These are phyloP conservation scores for Drosophila nigrodunni DNA, from an alignment of 1,140 invertebrate genomes.

Conservation along the genomic window DNA sequence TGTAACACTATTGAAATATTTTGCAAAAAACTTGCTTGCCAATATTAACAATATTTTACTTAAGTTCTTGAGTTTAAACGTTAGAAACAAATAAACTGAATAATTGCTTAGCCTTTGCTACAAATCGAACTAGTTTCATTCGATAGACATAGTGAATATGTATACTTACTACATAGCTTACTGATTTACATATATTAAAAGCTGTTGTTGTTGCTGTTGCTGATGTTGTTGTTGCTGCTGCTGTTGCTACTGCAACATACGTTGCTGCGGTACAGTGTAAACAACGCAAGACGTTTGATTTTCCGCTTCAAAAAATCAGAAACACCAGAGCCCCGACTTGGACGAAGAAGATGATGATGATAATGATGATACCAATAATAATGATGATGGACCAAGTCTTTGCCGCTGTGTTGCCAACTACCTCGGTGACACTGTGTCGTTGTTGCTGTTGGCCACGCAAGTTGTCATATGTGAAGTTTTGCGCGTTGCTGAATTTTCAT, in stretches of 20 bases:
- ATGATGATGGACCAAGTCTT: slow-evolving; percentile 27
- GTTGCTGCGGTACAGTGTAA: slow-evolving; percentile 37
- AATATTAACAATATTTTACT: no score
- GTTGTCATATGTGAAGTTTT: slow-evolving; percentile 81
- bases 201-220: background rate
- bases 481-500: slow-evolving; percentile 78
- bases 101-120: no score
- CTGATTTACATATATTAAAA: background rate
- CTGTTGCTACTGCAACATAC: slow-evolving; percentile 15
- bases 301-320: slow-evolving; percentile 60
- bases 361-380: slow-evolving; percentile 12
- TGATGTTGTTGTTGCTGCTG: background rate
- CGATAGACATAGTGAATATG: background rate
- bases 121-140: background rate
- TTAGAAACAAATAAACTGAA: background rate
- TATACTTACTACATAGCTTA: background rate
- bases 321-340: slow-evolving; percentile 44
- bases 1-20: no score
- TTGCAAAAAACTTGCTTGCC: no score
- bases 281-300: slow-evolving; percentile 49
- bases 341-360: slow-evolving; percentile 21
- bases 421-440: slow-evolving; percentile 36
- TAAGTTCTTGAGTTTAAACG: no score
- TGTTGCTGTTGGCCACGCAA: slow-evolving; percentile 15
- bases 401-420: slow-evolving; percentile 29